These are phyloP conservation scores for Halcyon smyrnensis DNA, from an alignment of 2,797 vertebrate genomes.

Conservation along the genomic window DNA sequence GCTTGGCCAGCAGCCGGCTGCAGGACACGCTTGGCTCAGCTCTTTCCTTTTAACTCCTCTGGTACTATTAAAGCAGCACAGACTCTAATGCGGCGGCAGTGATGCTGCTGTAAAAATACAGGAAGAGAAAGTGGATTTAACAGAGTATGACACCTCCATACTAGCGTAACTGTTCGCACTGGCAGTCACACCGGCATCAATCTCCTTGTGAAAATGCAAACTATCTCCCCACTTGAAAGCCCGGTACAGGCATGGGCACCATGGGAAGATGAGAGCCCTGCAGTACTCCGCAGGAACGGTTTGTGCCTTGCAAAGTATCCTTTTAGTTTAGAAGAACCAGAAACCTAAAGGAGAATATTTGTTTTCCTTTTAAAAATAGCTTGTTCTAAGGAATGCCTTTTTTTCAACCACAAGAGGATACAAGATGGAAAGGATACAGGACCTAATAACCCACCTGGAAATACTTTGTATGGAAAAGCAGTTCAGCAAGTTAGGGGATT, in stretches of 20 bases:
- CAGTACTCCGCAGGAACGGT: neutral
- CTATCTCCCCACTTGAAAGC: neutral
- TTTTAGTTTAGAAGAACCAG: neutral
- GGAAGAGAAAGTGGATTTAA: conserved; percentile 13
- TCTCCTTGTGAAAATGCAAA: neutral
- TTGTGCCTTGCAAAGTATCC: neutral
- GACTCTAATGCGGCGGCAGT: neutral
- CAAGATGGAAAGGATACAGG: conserved; percentile 17
- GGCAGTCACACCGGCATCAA: neutral
- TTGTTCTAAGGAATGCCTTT: conserved; percentile 20
- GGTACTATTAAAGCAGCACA: neutral
- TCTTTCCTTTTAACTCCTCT: neutral
- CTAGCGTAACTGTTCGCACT: neutral
- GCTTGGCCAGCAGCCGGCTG: neutral
- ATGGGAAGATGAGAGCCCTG: neutral
- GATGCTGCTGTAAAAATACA: neutral
- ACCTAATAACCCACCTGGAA: conserved; percentile 67
- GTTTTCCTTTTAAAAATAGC: conserved; percentile 32
- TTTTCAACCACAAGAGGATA: conserved; percentile 11
- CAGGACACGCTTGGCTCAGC: neutral
- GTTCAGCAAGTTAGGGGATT: neutral
- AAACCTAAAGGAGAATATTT: conserved; percentile 16
- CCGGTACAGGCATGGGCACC: neutral
- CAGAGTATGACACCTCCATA: neutral
- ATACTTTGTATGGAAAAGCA: conserved; percentile 51